Evolutionary conservation across 2,113 vertebrate species (phyloP), one percentile per base, ranked within the genome.

Genomic region (Phrynocephalus versicolor): DNA sequence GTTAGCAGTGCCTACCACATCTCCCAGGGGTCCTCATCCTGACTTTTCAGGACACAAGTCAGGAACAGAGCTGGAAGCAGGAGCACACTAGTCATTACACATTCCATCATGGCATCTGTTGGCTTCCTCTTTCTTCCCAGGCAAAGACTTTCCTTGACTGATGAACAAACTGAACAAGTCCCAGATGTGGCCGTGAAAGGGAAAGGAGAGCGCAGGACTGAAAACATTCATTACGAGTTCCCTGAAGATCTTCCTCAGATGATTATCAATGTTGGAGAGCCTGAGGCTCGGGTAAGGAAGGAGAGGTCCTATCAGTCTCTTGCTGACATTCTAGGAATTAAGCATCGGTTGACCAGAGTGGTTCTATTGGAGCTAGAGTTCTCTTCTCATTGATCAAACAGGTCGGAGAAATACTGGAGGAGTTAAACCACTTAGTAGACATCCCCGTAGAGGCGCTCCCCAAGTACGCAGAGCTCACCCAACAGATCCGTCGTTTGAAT

Each of bases 351-450:
- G 41, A 71, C 64, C 60, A 19, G 14, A 33, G 41, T 51, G 3
- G 35, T 13, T 41, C 75, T 15, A 2, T 25, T 51, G 30, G 41
- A 69, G 51, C 45, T 72, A 25, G 0, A 16, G 39, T 71, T 30
- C 21, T 13, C 39, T 74, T 79, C 25, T 88, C 51, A 33, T 79
- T 25, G 51, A 39, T 86, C 51, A 83, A 23, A 76, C 88, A 98
- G 98, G 94, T 97, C 89, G n/a, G 87, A 0, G 95, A 96, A 79
- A 84, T 96, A 18, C 88, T 98, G 67, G 95, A 97, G 12, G 93
- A 91, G 58, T 86, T 98, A 93, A 94, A 96, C 67, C 83, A 90
- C 13, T 96, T 97, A 78, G 93, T 90, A 10, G 84, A 92, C 19
- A 88, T 97, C 77, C 96, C 97, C 1, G 92, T 87, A 0, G 81